Evolutionary conservation across 2,113 vertebrate species (phyloP), one percentile per base, ranked within the genome.

Genomic region (Oxyura jamaicensis): DNA sequence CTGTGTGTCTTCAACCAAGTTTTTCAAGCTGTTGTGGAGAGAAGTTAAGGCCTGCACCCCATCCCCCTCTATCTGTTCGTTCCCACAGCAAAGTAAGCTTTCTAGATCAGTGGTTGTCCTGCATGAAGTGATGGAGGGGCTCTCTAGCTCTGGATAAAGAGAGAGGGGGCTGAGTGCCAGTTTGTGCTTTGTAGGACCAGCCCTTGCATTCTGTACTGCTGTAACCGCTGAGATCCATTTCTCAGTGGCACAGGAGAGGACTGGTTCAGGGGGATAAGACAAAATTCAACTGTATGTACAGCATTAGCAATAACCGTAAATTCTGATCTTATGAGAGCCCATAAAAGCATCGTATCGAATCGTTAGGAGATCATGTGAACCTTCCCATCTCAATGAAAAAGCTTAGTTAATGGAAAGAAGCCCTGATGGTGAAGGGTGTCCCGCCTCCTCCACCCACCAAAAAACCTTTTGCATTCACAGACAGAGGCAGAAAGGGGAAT

Each of bases 391-490:
- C 67, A 44, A 53, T 85, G 75, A 52, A 81, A 31, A 23, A 17
- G 25, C 55, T 39, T 16, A 19, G 55, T n/a, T 42, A 50, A 11
- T 35, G 53, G 76, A 63, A 41, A 56, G 29, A 42, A 46, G 36
- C 20, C 13, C 16, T 9, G 35, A 9, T 44, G 25, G 44, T 3
- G 58, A n/a, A 81, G 42, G 26, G 36, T 11, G 20, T 50, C 63
- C n/a, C 0, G 1, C 19, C 82, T 63, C 8, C 33, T 59, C 39
- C 4, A 0, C 71, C 33, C 31, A 0, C 39, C 39, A 31, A 33
- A 55, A 72, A 14, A 8, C 60, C 46, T 67, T 48, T 13, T 10
- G 1, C n/a, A 1, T 41, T 60, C 10, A 6, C 3, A 3, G 41
- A 3, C 42, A 3, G 42, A 76, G 41, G 69, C 55, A 52, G 19